Evolutionary conservation across 1,140 invertebrate species (phyloP), one percentile per base, ranked within the genome.

Genomic region (Pachypeltis micranthus): DNA sequence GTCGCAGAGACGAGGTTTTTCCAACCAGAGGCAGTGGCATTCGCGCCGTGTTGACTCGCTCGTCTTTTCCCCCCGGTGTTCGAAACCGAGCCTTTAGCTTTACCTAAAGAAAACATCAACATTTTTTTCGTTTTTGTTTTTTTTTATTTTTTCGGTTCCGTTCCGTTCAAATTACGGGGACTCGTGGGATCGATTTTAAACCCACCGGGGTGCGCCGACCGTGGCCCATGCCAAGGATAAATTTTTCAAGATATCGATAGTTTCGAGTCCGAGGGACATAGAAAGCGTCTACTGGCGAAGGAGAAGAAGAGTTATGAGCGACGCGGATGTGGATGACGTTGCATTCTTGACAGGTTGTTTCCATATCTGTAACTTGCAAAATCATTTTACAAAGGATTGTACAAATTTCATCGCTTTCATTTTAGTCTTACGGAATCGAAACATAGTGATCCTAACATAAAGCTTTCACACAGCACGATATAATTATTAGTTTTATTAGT

Each of bases 251-350:
- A 71, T 78, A 68, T 77, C 77, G 63, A 76, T 78, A 73, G 77
- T 77, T 70, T 74, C 74, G 63, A 72, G 71, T 67, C 73, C 74
- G 67, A 73, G 74, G 67, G 72, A 77, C 67, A 72, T 79, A 64
- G 77, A 79, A 70, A 74, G 75, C 61, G 74, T 78, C 71, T 76
- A 78, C 68, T 77, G 75, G 75, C 69, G 73, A 65, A 70, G 73
- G 26, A 69, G 69, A 59, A 67, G 62, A 24, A 23, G 39, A 29
- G 57, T 62, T 31, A 88, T 87, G 85, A 87, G 86, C 74, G 90
- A 93, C 72, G 88, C 90, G 74, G 90, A 94, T 81, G 83, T 93
- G 69, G 91, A 93, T 74, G 90, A 94, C 79, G 90, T 91, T 70
- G 90, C 90, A 31, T 93, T 93, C 78, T 78, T 93, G 72, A 92